Percentiles rank a stretch among this genome's conserved stretches.
phyloP scores from a whole-genome alignment of 1,140 invertebrate species.

The Atta colombica region DNA sequence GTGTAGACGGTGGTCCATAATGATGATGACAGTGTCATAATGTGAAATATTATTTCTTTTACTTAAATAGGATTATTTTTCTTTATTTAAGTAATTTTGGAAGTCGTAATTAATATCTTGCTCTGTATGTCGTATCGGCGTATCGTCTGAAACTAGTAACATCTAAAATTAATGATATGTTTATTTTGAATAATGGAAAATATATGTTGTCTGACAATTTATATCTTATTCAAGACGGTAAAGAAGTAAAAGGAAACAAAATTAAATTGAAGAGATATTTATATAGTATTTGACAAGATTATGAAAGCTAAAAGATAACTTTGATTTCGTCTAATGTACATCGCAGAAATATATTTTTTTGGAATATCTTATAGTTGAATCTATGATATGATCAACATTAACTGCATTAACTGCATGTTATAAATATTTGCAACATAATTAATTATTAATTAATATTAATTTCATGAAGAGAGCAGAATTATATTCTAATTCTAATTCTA shows the following conservation, averaged over 20 bases:
- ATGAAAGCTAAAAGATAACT: too few relatives aligned
- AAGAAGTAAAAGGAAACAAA: not conserved
- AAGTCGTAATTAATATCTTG: not conserved
- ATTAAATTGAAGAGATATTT: not conserved
- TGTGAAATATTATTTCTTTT: not conserved
- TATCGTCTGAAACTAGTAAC: not conserved
- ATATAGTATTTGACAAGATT: too few relatives aligned
- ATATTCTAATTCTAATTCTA: too few relatives aligned
- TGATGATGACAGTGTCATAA: not conserved
- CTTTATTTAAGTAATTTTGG: not conserved
- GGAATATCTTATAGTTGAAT: too few relatives aligned
- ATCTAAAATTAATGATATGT: not conserved
- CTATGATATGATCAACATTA: too few relatives aligned
- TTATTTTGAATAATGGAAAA: not conserved
- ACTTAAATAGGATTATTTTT: not conserved
- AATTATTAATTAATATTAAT: too few relatives aligned
- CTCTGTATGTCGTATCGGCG: not conserved
- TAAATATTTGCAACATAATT: too few relatives aligned
- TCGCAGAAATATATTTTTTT: too few relatives aligned
- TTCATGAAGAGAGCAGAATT: too few relatives aligned
- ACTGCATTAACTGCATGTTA: too few relatives aligned
- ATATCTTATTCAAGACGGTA: not conserved
- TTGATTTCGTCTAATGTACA: too few relatives aligned
- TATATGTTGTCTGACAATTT: not conserved
- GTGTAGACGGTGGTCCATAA: not conserved